Evolutionary conservation across 2,797 vertebrate species (phyloP).

Genomic region (Eulemur albifrons): DNA sequence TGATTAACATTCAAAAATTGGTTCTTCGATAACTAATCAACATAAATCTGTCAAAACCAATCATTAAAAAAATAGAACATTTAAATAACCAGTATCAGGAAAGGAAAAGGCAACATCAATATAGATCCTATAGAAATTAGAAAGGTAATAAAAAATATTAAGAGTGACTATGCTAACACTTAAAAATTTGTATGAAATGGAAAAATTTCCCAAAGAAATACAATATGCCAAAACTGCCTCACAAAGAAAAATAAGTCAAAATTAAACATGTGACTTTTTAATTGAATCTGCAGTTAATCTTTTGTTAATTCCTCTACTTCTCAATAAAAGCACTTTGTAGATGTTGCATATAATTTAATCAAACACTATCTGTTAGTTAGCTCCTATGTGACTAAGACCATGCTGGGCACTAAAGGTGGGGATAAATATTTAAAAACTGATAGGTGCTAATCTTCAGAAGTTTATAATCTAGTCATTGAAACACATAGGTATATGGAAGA

Average conservation of each 20-base stretch:
- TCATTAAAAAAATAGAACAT: not conserved
- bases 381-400: not conserved
- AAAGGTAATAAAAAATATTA: not conserved
- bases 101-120: not conserved
- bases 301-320: not conserved
- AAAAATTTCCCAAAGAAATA: not conserved
- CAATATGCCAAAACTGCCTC: not conserved
- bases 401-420: not conserved
- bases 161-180: not conserved
- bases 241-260: not conserved
- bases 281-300: not conserved
- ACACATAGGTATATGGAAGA: not conserved
- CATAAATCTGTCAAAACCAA: not conserved
- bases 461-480: not conserved
- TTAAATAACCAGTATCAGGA: not conserved
- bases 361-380: not conserved
- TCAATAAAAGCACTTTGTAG: not conserved
- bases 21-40: not conserved
- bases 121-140: not conserved
- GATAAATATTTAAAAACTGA: not conserved
- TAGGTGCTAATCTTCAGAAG: not conserved
- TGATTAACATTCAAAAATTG: not conserved
- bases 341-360: not conserved
- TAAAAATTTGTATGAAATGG: not conserved
- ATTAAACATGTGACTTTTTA: conserved; percentile 1